Base-by-base conservation (phyloP, 92 coral and sea anemone genomes). In the Phymanthus crucifer region DNA sequence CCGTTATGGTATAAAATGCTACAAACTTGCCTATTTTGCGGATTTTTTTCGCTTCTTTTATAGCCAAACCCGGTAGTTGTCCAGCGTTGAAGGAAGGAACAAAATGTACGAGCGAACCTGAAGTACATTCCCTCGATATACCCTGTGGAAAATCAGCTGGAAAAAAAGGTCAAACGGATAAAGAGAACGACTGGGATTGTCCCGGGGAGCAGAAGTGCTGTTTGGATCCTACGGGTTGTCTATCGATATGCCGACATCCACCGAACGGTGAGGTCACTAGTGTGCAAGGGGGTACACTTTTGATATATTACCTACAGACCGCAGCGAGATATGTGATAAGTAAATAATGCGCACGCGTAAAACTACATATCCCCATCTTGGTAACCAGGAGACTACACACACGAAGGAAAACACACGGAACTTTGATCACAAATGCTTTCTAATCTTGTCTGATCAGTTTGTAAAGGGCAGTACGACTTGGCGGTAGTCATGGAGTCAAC, bases 171-270 rank as follows among this genome's bases (percentile, higher is more conserved):
- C 40, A 80, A 24, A 26, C 79, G 23, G 70, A 72, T 36, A 86
- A 76, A 75, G 76, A 74, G 70, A 81, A 76, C 46, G 86, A 86
- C 73, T 47, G 84, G 66, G 36, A 66, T 38, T 86, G 89, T 38
- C 89, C 89, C 5, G 89, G 89, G 3, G 89, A 86, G 43, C 86
- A 86, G 69, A 86, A 76, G 46, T 86, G 89, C 70, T 86, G 89
- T 57, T 74, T 80, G 74, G 84, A 73, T 32, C 37, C 77, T 0
- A 50, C 52, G 40, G 89, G 86, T 0, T 86, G 89, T 54, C 77
- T 73, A n/a, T 67, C 69, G 35, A 66, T 86, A 74, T 86, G 89
- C 45, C 89, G 85, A 6, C 47, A 65, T 38, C 77, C 84, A 69
- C 79, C 89, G 18, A 75, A 75, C 37, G 79, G 89, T 86, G 45